phyloP scores from a whole-genome alignment of 2,888 invertebrate species.

The Zygothrica quintamaculata region DNA sequence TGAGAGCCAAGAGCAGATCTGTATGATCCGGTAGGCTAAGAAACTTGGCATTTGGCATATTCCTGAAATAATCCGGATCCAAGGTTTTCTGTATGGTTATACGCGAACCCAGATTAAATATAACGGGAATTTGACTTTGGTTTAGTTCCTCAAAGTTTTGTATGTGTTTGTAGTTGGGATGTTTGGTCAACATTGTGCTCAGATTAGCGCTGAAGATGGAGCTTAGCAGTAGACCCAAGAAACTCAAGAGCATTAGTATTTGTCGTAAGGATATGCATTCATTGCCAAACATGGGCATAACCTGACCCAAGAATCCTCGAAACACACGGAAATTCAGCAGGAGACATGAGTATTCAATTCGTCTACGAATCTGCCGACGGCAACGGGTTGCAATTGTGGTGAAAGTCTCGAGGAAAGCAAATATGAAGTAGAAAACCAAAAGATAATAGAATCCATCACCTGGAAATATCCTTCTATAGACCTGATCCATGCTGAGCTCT shows the following conservation, averaged over 20 bases:
- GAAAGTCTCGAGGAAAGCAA: conserved; percentile 14
- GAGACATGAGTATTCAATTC: neutral
- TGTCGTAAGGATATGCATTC: conserved; percentile 6
- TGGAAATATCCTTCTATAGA: conserved; percentile 10
- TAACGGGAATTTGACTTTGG: conserved; percentile 35
- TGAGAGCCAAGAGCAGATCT: conserved; percentile 20
- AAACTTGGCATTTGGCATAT: conserved; percentile 3
- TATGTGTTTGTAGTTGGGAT: conserved; percentile 29
- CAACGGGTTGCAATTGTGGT: neutral
- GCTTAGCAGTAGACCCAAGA: conserved; percentile 13
- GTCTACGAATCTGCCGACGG: too few species aligned
- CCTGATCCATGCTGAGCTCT: conserved; percentile 15
- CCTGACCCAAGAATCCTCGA: conserved; percentile 20
- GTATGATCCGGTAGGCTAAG: neutral
- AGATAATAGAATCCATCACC: rapidly evolving
- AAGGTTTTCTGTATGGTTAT: neutral
- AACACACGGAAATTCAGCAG: conserved; percentile 28
- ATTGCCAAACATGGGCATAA: neutral
- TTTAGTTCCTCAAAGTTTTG: conserved; percentile 34
- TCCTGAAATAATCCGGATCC: neutral
- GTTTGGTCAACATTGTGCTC: conserved; percentile 42
- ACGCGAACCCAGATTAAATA: neutral
- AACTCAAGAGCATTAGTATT: conserved; percentile 1
- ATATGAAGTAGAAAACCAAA: conserved; percentile 1
- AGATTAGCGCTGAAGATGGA: conserved; percentile 12